A percentile compares a stretch with the other conserved stretches of the same genome.
These are phyloP conservation scores for Chirona hameri DNA, from an alignment of 2,888 invertebrate genomes.

Conservation along the genomic window DNA sequence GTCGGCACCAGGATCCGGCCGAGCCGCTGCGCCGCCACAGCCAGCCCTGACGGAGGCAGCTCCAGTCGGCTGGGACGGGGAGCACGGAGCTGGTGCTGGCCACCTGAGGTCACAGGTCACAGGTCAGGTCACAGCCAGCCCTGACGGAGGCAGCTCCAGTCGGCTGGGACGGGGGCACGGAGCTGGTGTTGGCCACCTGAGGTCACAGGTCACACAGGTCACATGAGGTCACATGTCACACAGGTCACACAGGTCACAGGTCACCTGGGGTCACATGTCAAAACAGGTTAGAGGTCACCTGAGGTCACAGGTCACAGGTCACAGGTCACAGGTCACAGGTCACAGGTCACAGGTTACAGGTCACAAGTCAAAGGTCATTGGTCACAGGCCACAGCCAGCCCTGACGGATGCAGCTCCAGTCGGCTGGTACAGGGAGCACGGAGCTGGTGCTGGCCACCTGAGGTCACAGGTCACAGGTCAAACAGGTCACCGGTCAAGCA, in stretches of 20 bases:
- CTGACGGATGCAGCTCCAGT: slow-evolving; percentile 2
- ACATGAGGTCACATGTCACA: not conserved
- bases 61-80: not conserved
- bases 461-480: no score
- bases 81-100: slow-evolving; percentile 13
- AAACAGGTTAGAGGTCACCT: no score
- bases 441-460: slow-evolving; percentile 13
- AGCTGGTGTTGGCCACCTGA: slow-evolving; percentile 8
- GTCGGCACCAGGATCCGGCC: slow-evolving; percentile 65
- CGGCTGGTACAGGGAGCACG: not conserved
- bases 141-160: slow-evolving; percentile 4
- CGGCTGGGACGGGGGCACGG: not conserved
- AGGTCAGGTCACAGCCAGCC: not conserved
- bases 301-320: no score
- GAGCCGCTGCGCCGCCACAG: slow-evolving; percentile 12
- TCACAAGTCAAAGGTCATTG: no score
- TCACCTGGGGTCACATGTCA: no score
- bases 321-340: no score
- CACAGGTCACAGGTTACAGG: no score
- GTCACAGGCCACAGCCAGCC: not conserved
- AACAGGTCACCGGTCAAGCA: no score
- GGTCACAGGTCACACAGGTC: no score
- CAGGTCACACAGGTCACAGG: not conserved
- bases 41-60: not conserved
- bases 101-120: not conserved